Base-by-base conservation (phyloP, 2,888 invertebrate species). In the Idaea aversata region DNA sequence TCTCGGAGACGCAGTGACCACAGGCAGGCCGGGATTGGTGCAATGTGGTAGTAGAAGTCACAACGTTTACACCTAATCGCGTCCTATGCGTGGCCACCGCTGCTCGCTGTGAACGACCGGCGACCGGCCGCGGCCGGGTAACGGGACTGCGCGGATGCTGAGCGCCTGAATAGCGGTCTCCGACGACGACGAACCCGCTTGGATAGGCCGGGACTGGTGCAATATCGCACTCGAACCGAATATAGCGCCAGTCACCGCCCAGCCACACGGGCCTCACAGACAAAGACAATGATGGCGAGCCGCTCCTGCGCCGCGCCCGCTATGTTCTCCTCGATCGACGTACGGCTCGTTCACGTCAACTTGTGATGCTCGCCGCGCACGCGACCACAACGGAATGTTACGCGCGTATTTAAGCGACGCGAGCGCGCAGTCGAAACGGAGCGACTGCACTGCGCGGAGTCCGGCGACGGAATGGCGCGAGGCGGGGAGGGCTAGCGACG, bases 191-290 rank as follows among this genome's bases (percentile, higher is more conserved):
- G 87, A 85, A 88, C 89, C 92, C 91, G 91, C 88, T 90, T 90
- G 90, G 90, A 91, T 92, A 91, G 93, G 93, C 93, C 93, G 93
- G 93, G 93, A 93, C 93, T 93, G 92, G 93, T 93, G 93, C 93
- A 93, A 93, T 93, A 92, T 93, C 85, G 88, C 84, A 84, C 85
- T 80, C 80, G 67, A 81, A 89, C 87, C 83, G 88, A 93, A 93
- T 93, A 93, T 93, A 89, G 92, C 93, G 76, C 91, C 93, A 88
- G 87, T 91, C 93, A 87, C 93, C 83, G 87, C 91, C 93, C 86
- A 88, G 83, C 91, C 91, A 93, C 86, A 80, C 90, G 89, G 90
- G 91, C 91, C 90, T 85, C 87, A 81, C 84, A 83, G 82, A 88
- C 89, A 88, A 90, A 88, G 90, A 16, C 15, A 34, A 16, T 13